A percentile compares a stretch with the other conserved stretches of the same genome.
phyloP scores from a whole-genome alignment of 2,797 vertebrate genomes.

The Aselliscus stoliczkanus region DNA sequence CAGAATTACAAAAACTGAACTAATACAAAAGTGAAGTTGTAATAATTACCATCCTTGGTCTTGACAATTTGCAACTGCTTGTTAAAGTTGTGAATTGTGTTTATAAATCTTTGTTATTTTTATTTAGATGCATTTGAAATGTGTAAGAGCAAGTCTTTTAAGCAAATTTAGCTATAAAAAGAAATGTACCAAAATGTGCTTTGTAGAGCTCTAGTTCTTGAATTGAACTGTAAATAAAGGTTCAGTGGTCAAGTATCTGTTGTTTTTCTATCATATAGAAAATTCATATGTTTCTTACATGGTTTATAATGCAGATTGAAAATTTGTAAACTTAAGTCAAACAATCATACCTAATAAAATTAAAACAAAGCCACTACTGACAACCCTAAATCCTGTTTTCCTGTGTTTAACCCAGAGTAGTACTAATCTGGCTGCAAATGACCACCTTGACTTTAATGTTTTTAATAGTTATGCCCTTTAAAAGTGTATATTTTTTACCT shows the following conservation, averaged over 20 bases:
- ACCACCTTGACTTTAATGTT: background rate
- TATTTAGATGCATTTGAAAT: constrained; percentile 4
- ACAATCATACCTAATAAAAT: background rate
- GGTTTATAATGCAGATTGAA: background rate
- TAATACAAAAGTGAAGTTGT: background rate
- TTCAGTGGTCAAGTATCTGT: background rate
- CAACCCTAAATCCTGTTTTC: background rate
- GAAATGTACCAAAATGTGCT: background rate
- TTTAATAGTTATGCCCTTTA: background rate
- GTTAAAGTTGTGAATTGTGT: background rate
- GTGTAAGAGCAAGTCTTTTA: background rate
- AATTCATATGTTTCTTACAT: background rate
- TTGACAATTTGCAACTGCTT: background rate
- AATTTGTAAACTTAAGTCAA: background rate
- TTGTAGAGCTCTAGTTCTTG: background rate
- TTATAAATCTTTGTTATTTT: background rate
- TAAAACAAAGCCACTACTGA: background rate
- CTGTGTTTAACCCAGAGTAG: background rate
- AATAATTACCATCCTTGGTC: background rate
- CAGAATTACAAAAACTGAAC: background rate
- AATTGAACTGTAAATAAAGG: background rate
- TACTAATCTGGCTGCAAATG: background rate
- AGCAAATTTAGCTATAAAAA: background rate
- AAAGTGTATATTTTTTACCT: background rate
- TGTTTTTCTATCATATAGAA: background rate